Evolutionary conservation across 1,140 invertebrate genomes (phyloP), one percentile per base, ranked within the genome.

Genomic region (Panulirus ornatus): DNA sequence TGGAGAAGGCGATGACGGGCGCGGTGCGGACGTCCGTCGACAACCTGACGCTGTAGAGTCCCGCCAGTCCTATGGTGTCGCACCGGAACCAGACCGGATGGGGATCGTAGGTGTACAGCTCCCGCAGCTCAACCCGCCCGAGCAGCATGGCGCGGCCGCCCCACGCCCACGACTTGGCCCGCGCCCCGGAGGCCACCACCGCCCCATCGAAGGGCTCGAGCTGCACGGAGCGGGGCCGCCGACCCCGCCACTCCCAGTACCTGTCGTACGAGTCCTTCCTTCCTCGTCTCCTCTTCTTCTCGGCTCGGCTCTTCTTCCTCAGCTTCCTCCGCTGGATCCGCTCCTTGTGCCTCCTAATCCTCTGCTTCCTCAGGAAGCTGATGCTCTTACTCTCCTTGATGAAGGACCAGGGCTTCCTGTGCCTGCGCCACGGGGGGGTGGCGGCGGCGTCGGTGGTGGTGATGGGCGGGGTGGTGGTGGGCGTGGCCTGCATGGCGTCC

Each of bases 1-100:
- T 8, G 0, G 84, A 86, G 34, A 47, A 58, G 16, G 71, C 51
- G 34, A 86, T 63, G 16, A 86, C 34, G 14, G 71, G 42, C 9
- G 34, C 34, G 22, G 71, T 76, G 51, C 14, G 30, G 3, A 82
- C 54, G 19, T 86, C 44, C 0, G 84, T 86, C 16, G 11, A 9
- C n/a, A 81, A 14, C 2, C 84, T 34, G 0, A 78, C 73, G 34
- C 84, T 86, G 54, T 86, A 86, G 34, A 58, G 51, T 6, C 84
- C 84, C 0, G 84, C 84, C 6, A 73, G 84, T 0, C 71, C 84
- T 2, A 86, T 54, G 36, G 47, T n/a, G 22, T 78, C 51, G 47
- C 84, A 86, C 47, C 51, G 84, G 71, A 86, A 86, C 3, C 1
- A 27, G 2, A 86, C 40, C 5, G 9, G 36, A 34, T 78, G 71